phyloP scores from a whole-genome alignment of 2,888 invertebrate species.

The Mongoloraphidia duomilia region DNA sequence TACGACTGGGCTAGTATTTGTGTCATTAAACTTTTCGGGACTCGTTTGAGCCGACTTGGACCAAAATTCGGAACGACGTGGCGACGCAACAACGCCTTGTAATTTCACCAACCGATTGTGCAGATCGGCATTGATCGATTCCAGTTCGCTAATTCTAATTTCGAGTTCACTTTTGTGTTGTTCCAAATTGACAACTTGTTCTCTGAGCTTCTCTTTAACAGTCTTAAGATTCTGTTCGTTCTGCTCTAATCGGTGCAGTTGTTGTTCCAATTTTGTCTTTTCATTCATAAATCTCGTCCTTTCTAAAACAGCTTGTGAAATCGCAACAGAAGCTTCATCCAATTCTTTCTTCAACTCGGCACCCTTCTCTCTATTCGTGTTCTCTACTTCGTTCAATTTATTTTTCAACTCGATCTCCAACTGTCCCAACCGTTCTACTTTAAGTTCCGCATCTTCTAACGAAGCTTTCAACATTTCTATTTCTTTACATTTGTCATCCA shows the following conservation, averaged over 20 bases:
- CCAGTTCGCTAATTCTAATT: constrained; percentile 23
- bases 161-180: constrained; percentile 1
- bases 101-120: constrained; percentile 25
- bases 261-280: constrained; percentile 48
- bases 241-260: constrained; percentile 29
- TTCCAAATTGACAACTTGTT: background rate
- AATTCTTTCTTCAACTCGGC: constrained; percentile 47
- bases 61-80: constrained; percentile 3
- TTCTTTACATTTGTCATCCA: constrained; percentile 30
- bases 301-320: constrained; percentile 59
- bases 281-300: constrained; percentile 59
- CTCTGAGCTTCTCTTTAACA: constrained; percentile 19
- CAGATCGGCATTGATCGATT: constrained; percentile 26
- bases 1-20: constrained; percentile 8
- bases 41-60: constrained; percentile 15
- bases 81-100: constrained; percentile 12
- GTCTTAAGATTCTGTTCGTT: constrained; percentile 11
- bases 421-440: constrained; percentile 22
- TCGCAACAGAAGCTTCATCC: constrained; percentile 56
- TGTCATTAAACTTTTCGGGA: constrained; percentile 13
- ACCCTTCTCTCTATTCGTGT: constrained; percentile 33
- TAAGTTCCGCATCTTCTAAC: constrained; percentile 30
- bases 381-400: constrained; percentile 25
- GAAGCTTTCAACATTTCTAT: constrained; percentile 29
- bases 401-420: constrained; percentile 20